Percentiles rank a stretch among this genome's conserved stretches.
Conservation (phyloP, 2,113 vertebrate genomes). For the Aleadryas rufinucha region DNA sequence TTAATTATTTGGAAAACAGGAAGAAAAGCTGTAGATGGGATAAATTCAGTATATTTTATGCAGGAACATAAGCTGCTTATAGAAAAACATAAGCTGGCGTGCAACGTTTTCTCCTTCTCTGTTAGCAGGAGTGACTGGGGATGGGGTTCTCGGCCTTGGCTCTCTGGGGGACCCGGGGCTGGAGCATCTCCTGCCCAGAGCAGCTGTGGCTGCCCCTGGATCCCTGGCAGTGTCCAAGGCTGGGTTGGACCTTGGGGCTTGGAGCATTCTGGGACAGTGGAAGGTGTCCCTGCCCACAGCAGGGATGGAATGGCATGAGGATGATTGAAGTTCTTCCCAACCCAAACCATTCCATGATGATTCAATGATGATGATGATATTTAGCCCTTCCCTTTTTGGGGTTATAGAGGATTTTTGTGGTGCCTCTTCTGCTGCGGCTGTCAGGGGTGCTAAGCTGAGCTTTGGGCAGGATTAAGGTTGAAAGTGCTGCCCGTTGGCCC, state of each 20-base stretch:
- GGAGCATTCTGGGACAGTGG: background rate
- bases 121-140: background rate
- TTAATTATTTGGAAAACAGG: conserved; percentile 34
- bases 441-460: background rate
- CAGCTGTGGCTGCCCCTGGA: background rate
- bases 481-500: rapidly evolving
- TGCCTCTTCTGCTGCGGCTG: rapidly evolving
- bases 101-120: background rate
- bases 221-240: background rate
- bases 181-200: background rate
- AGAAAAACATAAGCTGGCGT: conserved; percentile 10
- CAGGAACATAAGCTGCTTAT: background rate
- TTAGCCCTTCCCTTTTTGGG: background rate
- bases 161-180: rapidly evolving
- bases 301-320: background rate
- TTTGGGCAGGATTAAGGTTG: background rate
- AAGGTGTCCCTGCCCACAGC: background rate
- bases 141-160: background rate
- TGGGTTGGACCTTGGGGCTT: rapidly evolving
- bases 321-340: background rate
- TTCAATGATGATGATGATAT: background rate
- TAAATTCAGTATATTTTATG: background rate
- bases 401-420: background rate
- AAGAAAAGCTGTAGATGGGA: background rate
- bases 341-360: background rate